These are phyloP conservation scores for Syngnathoides biaculeatus DNA, from an alignment of 2,113 vertebrate genomes.

Conservation along the genomic window DNA sequence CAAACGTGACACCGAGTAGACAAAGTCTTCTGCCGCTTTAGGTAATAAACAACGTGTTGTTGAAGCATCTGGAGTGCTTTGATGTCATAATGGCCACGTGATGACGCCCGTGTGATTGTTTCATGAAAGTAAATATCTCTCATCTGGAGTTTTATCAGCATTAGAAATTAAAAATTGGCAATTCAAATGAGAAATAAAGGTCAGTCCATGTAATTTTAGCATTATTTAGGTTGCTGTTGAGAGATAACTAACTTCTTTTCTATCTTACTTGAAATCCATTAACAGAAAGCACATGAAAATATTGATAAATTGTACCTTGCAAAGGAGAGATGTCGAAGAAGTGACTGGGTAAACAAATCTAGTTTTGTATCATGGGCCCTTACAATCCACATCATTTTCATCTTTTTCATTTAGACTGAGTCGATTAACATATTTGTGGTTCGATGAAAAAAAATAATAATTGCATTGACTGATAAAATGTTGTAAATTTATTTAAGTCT, in stretches of 20 bases:
- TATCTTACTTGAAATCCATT: background rate
- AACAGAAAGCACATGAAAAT: background rate
- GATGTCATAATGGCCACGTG: conserved; percentile 16
- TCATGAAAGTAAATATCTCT: conserved; percentile 1
- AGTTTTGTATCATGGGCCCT: no score
- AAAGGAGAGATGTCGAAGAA: no score
- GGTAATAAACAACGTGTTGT: conserved; percentile 20
- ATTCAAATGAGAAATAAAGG: background rate
- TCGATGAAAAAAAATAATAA: no score
- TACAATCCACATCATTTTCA: no score
- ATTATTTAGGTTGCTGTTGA: background rate
- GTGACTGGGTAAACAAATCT: no score
- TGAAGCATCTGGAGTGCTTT: conserved; percentile 7
- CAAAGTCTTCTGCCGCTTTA: conserved; percentile 7
- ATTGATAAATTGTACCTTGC: background rate
- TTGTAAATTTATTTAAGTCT: no score
- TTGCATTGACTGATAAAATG: no score
- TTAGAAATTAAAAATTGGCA: background rate
- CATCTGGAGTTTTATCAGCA: background rate
- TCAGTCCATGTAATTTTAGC: background rate
- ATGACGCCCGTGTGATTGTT: background rate
- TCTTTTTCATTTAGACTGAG: no score
- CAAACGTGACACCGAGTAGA: conserved; percentile 15
- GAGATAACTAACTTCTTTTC: no score
- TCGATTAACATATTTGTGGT: no score